Conservation (phyloP, 2,888 invertebrate genomes). For the Pemphredon lugubris region DNA sequence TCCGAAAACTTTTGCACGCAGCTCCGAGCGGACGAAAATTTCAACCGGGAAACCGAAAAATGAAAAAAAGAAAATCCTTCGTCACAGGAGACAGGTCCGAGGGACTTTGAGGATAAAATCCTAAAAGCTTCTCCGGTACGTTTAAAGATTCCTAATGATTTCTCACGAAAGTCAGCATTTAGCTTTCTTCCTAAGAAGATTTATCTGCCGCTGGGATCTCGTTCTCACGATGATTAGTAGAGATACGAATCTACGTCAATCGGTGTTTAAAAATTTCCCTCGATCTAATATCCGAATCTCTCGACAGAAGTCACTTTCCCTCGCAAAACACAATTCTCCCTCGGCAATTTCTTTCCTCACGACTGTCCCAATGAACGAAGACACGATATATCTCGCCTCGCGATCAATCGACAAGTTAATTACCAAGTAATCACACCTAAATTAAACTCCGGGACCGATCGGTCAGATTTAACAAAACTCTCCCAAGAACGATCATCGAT, state of each 20-base stretch:
- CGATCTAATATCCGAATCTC: neutral
- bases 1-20: too few species aligned
- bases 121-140: conserved; percentile 53
- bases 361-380: neutral
- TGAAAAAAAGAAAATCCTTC: conserved; percentile 47
- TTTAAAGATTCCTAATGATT: conserved; percentile 59
- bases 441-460: too few species aligned
- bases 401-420: conserved; percentile 34
- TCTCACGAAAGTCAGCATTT: conserved; percentile 54
- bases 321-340: neutral
- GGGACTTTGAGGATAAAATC: neutral
- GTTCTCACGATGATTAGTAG: conserved; percentile 67
- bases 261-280: conserved; percentile 8
- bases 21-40: too few species aligned
- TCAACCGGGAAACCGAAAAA: too few species aligned
- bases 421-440: neutral
- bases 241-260: conserved; percentile 62
- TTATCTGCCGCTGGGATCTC: conserved; percentile 66
- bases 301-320: conserved; percentile 22
- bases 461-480: conserved; percentile 44
- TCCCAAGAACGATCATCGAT: conserved; percentile 34
- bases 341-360: neutral
- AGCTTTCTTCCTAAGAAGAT: conserved; percentile 15
- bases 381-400: conserved; percentile 25
- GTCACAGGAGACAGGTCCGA: conserved; percentile 37